Evolutionary conservation across 2,888 invertebrate species (phyloP), one percentile per base, ranked within the genome.

Genomic region (Tetheella fluctuosa): DNA sequence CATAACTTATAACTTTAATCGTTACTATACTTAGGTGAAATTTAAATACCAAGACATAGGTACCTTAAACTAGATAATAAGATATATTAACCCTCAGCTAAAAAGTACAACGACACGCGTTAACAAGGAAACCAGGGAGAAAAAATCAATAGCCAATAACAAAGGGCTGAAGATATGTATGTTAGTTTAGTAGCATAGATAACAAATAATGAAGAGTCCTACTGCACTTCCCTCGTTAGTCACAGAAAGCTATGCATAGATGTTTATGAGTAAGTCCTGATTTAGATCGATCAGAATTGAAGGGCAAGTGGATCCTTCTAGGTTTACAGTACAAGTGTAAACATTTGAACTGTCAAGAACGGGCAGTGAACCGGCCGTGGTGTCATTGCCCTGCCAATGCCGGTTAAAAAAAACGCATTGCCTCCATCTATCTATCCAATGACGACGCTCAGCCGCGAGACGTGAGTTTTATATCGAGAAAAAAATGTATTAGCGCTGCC

Each of bases 311-410:
- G 12, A 88, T 90, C 89, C 88, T 86, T 85, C 80, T 85, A 84
- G 85, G 85, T 84, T 85, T 84, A 82, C 80, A 76, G 65, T 67
- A 69, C 73, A 73, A 86, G 86, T 86, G 86, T 90, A 91, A 92
- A 91, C 89, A 92, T 91, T 91, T 91, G 90, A 91, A 91, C 91
- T 92, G 91, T 93, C 92, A 92, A 92, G 93, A 92, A 92, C 92
- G 93, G 92, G 79, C 92, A 91, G 88, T 89, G 92, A 91, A 89
- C 92, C 90, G 87, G 78, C 77, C 80, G 77, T 80, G 79, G 85
- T 84, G 92, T 92, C 91, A 90, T 86, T 91, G 92, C 91, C 91
- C 92, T 80, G 85, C 78, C 85, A 87, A 88, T 90, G 89, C 85
- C 88, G 89, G 87, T 86, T 81, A 89, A 92, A 91, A 88, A 91